phyloP scores from a whole-genome alignment of 1,140 invertebrate species.

The Aphaenogaster rudis region DNA sequence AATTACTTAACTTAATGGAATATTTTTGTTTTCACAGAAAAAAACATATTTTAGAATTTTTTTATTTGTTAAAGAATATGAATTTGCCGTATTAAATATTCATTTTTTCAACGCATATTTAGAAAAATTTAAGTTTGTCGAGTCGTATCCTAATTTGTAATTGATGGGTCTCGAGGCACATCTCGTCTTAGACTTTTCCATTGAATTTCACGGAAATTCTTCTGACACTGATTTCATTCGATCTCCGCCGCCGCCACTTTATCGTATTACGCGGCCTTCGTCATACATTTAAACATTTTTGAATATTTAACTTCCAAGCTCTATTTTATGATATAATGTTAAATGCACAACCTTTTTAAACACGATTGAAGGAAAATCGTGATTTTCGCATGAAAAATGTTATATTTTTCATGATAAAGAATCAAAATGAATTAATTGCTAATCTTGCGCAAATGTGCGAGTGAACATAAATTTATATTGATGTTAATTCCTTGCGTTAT shows the following conservation, averaged over 20 bases:
- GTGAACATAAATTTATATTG: background rate
- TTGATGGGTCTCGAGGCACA: background rate
- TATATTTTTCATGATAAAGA: background rate
- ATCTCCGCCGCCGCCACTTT: slow-evolving; percentile 20
- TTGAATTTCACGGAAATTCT: slow-evolving; percentile 51
- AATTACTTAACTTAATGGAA: background rate
- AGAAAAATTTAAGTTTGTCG: slow-evolving; percentile 23
- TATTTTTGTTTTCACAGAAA: background rate
- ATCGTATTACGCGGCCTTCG: slow-evolving; percentile 10
- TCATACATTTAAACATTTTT: slow-evolving; percentile 56
- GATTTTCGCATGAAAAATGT: background rate
- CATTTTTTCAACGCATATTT: slow-evolving; percentile 16
- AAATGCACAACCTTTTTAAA: background rate
- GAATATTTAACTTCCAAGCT: slow-evolving; percentile 16
- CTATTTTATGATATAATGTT: background rate
- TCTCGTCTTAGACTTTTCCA: slow-evolving; percentile 44
- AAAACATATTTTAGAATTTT: slow-evolving; percentile 3
- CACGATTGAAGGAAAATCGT: background rate
- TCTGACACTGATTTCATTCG: slow-evolving; percentile 54
- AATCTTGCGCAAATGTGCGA: background rate
- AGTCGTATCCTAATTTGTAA: slow-evolving; percentile 27
- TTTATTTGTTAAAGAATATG: background rate
- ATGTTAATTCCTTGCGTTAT: background rate
- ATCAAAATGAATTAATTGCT: background rate
- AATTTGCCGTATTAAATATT: background rate